Evolutionary conservation across 2,797 vertebrate species (phyloP).

Genomic region (Emydoidea blandingii): DNA sequence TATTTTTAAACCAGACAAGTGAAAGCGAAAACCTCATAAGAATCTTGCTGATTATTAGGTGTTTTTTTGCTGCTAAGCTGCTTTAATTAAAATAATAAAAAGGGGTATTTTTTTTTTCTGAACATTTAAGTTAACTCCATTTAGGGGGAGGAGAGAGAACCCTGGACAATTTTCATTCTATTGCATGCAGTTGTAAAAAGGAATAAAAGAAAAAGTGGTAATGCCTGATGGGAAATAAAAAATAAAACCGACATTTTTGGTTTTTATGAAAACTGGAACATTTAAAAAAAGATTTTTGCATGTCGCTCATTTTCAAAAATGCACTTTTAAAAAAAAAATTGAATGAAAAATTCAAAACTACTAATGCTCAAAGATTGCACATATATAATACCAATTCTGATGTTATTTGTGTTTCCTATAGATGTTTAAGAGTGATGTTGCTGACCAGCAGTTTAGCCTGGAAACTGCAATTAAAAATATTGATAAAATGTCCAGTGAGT

Average conservation of each 20-base stretch:
- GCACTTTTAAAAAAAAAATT: background rate
- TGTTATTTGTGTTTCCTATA: constrained; percentile 62
- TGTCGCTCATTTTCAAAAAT: background rate
- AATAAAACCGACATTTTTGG: background rate
- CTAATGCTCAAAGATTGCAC: background rate
- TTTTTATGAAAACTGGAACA: background rate
- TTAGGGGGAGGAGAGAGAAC: background rate
- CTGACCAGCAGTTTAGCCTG: constrained; percentile 60
- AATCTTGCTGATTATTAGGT: background rate
- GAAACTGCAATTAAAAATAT: constrained; percentile 72
- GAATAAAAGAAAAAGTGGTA: background rate
- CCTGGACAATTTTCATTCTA: background rate
- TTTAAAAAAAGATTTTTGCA: background rate
- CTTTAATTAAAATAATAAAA: background rate
- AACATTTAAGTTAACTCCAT: background rate
- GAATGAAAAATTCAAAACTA: background rate
- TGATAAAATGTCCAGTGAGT: constrained; percentile 68
- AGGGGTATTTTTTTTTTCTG: background rate
- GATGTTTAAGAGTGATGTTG: constrained; percentile 45
- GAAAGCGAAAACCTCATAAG: background rate
- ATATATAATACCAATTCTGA: background rate
- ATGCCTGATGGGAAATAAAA: background rate
- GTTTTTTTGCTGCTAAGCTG: rapidly evolving
- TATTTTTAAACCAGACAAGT: background rate
- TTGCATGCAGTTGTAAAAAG: rapidly evolving